These are phyloP conservation scores for Trachythela sp. DNA, from an alignment of 64 coral and sea anemone species.

Conservation along the genomic window DNA sequence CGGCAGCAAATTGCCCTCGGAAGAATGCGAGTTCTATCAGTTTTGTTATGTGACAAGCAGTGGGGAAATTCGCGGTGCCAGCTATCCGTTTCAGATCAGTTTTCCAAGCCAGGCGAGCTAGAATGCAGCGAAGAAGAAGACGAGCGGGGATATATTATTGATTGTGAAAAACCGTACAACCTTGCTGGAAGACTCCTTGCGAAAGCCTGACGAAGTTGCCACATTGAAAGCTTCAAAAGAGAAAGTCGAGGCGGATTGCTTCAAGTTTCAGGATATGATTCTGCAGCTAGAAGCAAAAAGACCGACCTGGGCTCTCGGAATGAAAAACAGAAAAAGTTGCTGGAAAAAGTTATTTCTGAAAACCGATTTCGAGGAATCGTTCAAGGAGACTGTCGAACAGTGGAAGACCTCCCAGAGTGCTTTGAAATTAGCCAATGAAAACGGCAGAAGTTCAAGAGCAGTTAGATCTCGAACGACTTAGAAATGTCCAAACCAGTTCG, in stretches of 20 bases:
- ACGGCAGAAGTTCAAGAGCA: slow-evolving; percentile 45
- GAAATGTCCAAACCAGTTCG: not conserved
- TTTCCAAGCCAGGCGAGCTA: not conserved
- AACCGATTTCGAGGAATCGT: not conserved
- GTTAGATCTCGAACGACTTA: slow-evolving; percentile 60
- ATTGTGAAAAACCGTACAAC: slow-evolving; percentile 17
- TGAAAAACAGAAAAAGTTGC: not conserved
- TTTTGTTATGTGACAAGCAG: not conserved
- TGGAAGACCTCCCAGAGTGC: slow-evolving; percentile 23
- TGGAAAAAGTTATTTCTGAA: not conserved
- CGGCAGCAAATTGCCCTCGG: not conserved
- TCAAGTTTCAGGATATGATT: not conserved
- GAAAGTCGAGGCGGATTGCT: not conserved
- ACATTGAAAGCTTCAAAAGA: not conserved
- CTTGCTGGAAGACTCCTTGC: slow-evolving; percentile 28
- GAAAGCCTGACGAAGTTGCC: slow-evolving; percentile 29
- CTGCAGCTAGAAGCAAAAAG: not conserved
- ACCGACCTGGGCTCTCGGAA: not conserved
- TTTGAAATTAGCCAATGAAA: slow-evolving; percentile 52
- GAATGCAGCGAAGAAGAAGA: not conserved
- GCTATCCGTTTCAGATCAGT: not conserved
- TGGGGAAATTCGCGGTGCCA: not conserved
- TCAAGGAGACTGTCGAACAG: not conserved
- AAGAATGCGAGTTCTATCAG: not conserved
- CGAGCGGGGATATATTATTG: not conserved